Base-by-base conservation (phyloP, 2,888 invertebrate species). In the Peribatodes rhomboidaria region DNA sequence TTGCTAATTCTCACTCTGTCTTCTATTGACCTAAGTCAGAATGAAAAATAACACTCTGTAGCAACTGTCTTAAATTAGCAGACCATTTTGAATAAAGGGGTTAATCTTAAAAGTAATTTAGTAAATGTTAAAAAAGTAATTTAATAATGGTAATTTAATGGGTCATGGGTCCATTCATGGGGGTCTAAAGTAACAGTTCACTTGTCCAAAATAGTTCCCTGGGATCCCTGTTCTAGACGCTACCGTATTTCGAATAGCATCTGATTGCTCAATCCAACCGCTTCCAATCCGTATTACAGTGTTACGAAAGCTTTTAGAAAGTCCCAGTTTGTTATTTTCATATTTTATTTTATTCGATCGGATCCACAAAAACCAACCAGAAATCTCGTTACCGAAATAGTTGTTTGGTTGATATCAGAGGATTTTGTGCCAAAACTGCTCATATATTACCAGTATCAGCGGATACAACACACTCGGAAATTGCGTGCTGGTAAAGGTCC, bases 341-440 rank as follows among this genome's bases (percentile, higher is more conserved):
- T 16, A 35, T 42, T 47, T 41, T 53, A 39, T 56, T 41, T 41
- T 11, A 47, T 46, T 41, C 39, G 20, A 54, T 33, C 39, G 39
- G 39, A 46, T 53, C 31, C 22, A 39, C 16, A 44, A 53, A 50
- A 54, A 49, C 33, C 33, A 6, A 14, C 31, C 50, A 44, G 16
- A 55, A 46, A 54, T n/a, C 47, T 54, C 54, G 54, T 61, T 53
- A 57, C 52, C 31, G 44, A 55, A 55, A 52, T 56, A 42, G 41
- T 52, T 31, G 35, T 46, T 57, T 57, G 39, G 37, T 44, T 35
- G 33, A 49, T 59, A 54, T 54, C 47, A 16, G 42, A 22, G 41
- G 58, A 64, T 64, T 63, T 58, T 31, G 50, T 44, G 52, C 57
- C 57, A 63, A 39, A 46, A 63, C 39, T 46, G 52, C 56, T 46